Conservation (phyloP, 2,113 vertebrate species). For the Gnathonemus longibarbis region DNA sequence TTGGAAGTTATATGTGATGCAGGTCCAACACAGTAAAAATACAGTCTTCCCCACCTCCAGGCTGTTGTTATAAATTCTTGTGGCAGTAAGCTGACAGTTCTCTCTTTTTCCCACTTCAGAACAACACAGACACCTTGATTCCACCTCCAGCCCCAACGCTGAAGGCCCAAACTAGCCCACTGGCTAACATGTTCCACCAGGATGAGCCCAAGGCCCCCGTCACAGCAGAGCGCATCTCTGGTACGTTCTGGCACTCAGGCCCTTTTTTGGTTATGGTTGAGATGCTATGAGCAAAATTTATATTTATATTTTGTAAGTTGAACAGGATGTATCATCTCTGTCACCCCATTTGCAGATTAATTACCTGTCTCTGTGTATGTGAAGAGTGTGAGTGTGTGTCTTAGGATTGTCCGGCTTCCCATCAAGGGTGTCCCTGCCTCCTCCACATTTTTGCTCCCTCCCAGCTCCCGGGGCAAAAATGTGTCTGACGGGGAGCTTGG, state of each 20-base stretch:
- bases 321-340: background rate
- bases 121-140: constrained; percentile 43
- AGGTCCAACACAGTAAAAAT: background rate
- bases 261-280: background rate
- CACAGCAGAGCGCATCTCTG: constrained; percentile 55
- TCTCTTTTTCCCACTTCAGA: constrained; percentile 35
- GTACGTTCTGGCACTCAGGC: constrained; percentile 47
- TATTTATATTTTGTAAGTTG: background rate
- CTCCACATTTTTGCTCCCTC: too few species aligned
- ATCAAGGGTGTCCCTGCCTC: background rate
- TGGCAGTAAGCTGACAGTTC: background rate
- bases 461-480: too few species aligned
- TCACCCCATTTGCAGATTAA: background rate
- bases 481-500: background rate
- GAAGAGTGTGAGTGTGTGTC: background rate
- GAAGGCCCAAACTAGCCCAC: constrained; percentile 74
- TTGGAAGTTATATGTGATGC: background rate
- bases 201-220: constrained; percentile 50
- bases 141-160: constrained; percentile 75
- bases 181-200: constrained; percentile 84
- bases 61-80: background rate
- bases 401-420: background rate
- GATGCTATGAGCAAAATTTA: background rate
- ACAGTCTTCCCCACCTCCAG: background rate
- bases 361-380: background rate